Base-by-base conservation (phyloP, 1,140 invertebrate genomes). In the Platyscapa corneri region DNA sequence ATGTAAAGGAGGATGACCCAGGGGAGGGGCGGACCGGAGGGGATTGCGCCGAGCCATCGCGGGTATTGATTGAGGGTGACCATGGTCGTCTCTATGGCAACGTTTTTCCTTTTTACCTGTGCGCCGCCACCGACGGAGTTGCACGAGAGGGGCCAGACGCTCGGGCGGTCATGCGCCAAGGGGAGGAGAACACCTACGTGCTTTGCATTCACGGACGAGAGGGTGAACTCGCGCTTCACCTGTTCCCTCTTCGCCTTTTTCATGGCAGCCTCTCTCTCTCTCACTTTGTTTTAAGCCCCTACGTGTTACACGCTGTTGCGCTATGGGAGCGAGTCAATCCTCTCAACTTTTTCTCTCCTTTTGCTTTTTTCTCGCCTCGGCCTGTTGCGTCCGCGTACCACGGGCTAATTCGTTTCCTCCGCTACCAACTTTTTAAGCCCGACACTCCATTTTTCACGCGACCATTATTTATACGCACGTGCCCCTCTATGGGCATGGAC, bases 61-160 rank as follows among this genome's bases (percentile, higher is more conserved):
- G 83, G 81, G 87, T 92, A 92, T 92, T 90, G 91, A 92, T 92
- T 91, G 90, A 90, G 90, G 90, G 89, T 92, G 90, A 90, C 90
- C 91, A 92, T 91, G 90, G 90, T 91, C 90, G 91, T 92, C 88
- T 90, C 91, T 88, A 91, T 91, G 87, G 87, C 88, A 89, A 92
- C 90, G 90, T 90, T 92, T 92, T 89, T 83, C 82, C 77, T 86
- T 90, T 91, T 88, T 90, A 90, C 89, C 89, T 91, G 89, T 90
- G 88, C 85, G 88, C 83, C 74, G n/a, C n/a, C n/a, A n/a, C n/a
- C 85, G 79, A 30, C 78, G 83, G 84, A 46, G 42, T 82, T 18
- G 14, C 65, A 49, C 78, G 77, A 76, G 42, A 76, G 74, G 16
- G 74, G n/a, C 23, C 56, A 23, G 56, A 60, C 56, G 56, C 56